Base-by-base conservation (phyloP, 2,113 vertebrate genomes). In the Tetraodon nigroviridis region DNA sequence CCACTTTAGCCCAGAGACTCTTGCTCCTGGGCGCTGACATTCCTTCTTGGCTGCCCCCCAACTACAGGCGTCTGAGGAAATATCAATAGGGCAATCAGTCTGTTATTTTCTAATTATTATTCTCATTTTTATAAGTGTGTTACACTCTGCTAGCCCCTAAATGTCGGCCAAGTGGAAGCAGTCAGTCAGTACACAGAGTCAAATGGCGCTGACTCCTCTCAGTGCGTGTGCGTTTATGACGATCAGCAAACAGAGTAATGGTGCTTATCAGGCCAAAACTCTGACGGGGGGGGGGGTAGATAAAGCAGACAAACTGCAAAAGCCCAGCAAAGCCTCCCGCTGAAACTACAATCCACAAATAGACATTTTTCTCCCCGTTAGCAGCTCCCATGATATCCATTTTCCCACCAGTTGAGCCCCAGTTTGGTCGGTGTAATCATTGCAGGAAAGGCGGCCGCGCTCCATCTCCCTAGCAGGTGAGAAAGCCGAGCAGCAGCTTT, bases 161-260 rank as follows among this genome's bases (percentile, higher is more conserved):
- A 60, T 44, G 16, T 40, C 21, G 20, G 58, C 56, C 60, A 54
- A 62, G 13, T 62, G 44, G 32, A 53, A 60, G 22, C 58, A 50
- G 47, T 66, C 44, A 52, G 55, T 66, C 17, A 69, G 61, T 50
- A 42, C 62, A 46, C 40, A 41, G 51, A 57, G 45, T 53, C 62
- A 58, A 67, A 79, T 50, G 51, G 27, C 62, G 64, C 48, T 24
- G 54, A 58, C 61, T 51, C 3, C 27, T 73, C 49, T 41, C 53
- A 2, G 65, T 50, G 66, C 46, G 78, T 64, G 71, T 58, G 66
- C 61, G 71, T 77, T 64, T 67, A 59, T 52, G 44, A 51, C 48
- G 64, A 72, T 72, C 75, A 67, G 68, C 69, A 73, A 75, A 75
- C 59, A 69, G 58, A 71, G 64, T 64, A 69, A 73, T 59, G 61